phyloP scores from a whole-genome alignment of 1,140 invertebrate genomes.

The Leptopilina clavipes region DNA sequence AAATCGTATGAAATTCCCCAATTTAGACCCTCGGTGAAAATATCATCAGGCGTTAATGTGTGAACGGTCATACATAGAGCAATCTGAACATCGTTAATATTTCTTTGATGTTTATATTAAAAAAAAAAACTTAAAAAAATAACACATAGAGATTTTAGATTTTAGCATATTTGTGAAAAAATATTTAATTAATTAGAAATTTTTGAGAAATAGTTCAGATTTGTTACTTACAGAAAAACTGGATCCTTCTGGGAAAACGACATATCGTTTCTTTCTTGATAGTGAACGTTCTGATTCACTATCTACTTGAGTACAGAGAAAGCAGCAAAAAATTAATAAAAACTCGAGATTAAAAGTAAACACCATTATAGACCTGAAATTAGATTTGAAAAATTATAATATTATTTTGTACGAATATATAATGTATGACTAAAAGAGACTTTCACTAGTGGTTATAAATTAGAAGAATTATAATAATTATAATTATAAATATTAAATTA shows the following conservation, averaged over 20 bases:
- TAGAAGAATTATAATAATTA: no score
- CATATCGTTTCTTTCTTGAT: slow-evolving; percentile 81
- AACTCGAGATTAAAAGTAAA: slow-evolving; percentile 23
- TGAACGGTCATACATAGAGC: slow-evolving; percentile 79
- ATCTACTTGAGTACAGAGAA: slow-evolving; percentile 48
- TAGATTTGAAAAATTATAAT: not conserved
- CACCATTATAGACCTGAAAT: not conserved
- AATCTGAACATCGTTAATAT: slow-evolving; percentile 66
- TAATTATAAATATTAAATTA: no score
- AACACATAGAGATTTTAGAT: no score
- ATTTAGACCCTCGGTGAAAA: slow-evolving; percentile 82
- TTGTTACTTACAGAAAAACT: slow-evolving; percentile 81
- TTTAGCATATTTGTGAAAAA: not conserved
- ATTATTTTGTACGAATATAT: not conserved
- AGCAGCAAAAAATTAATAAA: slow-evolving; percentile 44
- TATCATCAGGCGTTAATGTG: slow-evolving; percentile 73
- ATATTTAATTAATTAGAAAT: not conserved
- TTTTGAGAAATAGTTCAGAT: not conserved
- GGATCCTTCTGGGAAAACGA: slow-evolving; percentile 86
- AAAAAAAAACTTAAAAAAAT: no score
- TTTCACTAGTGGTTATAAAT: no score
- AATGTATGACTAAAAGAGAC: no score
- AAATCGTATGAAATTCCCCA: slow-evolving; percentile 86
- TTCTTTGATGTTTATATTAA: not conserved
- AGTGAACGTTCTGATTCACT: slow-evolving; percentile 44